Base-by-base conservation (phyloP, 2,888 invertebrate genomes). In the Oscheius myriophilus region DNA sequence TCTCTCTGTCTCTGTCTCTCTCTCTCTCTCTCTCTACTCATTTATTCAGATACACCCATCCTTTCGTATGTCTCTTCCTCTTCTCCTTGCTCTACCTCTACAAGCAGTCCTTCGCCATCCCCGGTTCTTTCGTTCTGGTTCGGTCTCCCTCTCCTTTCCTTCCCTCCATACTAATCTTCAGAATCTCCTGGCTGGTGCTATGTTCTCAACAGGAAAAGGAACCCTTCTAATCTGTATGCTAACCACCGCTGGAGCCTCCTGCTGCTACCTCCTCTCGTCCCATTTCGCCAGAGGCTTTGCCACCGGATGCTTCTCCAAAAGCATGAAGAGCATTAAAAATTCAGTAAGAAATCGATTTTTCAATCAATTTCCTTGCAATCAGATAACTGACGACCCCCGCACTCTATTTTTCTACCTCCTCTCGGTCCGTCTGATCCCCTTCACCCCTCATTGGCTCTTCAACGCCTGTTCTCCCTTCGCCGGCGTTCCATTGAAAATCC, bases 71-170 rank as follows among this genome's bases (percentile, higher is more conserved):
- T 4, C 65, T 89, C 1, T 26, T 88, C 1, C 82, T 90, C 3
- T 90, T 90, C 84, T 87, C 87, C 49, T 87, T 87, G 63, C 90
- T 89, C 1, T 90, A 90, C 80, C 74, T 90, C 33, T 90, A 89
- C 86, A 90, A 90, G 80, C 90, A 90, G 82, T 87, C 90, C 11
- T 90, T 90, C 86, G 89, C 90, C 45, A 90, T 90, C 70, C 90
- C 90, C 58, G 90, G 90, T 23, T 90, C 90, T 39, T 89, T 89
- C 45, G 88, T 90, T 70, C 78, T 90, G 88, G 90, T 90, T 83
- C 81, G 86, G 45, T 41, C n/a, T 45, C 57, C 7, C 16, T 7
- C 21, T 61, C 7, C 6, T 21, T 23, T 59, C n/a, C 23, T 41
- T 18, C 3, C 49, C 23, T 49, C 25, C 25, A 12, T 21, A 4